A percentile compares a stretch with the other conserved stretches of the same genome.
phyloP scores from a whole-genome alignment of 2,888 invertebrate genomes.

The Diploptera punctata region DNA sequence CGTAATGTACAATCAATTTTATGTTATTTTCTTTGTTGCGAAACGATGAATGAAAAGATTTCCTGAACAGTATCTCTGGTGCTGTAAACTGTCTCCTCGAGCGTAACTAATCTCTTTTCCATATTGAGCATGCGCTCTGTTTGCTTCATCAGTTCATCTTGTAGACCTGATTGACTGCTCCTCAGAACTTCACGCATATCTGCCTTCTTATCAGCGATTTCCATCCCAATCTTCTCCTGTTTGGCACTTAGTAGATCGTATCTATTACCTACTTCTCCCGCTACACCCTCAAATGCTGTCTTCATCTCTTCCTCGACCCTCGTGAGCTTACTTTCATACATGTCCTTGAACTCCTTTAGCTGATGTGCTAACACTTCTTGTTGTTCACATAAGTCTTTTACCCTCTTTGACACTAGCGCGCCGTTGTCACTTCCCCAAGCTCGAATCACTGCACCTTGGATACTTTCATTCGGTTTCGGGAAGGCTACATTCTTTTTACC shows the following conservation, averaged over 20 bases:
- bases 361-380: neutral
- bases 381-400: conserved; percentile 19
- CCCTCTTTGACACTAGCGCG: neutral
- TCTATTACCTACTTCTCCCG: neutral
- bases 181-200: neutral
- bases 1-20: too few relatives aligned
- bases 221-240: neutral
- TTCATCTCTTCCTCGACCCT: neutral
- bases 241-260: neutral
- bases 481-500: neutral
- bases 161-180: neutral
- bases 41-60: neutral
- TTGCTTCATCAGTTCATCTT: neutral
- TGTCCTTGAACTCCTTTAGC: neutral
- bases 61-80: neutral
- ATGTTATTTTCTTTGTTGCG: neutral
- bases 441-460: neutral
- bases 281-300: neutral
- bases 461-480: neutral
- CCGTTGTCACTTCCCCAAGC: neutral
- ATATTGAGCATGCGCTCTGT: neutral
- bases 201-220: neutral
- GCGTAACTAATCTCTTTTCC: neutral
- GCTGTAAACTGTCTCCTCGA: neutral
- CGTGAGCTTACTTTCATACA: conserved; percentile 1